Evolutionary conservation across 2,113 vertebrate species (phyloP).

Genomic region (Asarcornis scutulata): DNA sequence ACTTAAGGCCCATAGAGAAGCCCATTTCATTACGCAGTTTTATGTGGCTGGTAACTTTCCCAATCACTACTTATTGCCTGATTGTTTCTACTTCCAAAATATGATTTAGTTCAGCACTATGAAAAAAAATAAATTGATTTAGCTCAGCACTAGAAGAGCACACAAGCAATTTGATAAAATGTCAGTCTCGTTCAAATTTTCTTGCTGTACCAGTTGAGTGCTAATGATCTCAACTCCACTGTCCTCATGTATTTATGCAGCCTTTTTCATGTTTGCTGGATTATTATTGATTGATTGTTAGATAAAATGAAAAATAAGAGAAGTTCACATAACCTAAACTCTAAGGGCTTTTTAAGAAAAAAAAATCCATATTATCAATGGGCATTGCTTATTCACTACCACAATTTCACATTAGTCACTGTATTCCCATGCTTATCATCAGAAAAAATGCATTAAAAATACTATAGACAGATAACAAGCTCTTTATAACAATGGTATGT

Average conservation of each 20-base stretch:
- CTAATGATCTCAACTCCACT: neutral
- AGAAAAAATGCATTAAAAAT: neutral
- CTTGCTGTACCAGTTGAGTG: neutral
- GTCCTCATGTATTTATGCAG: neutral
- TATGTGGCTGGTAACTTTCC: neutral
- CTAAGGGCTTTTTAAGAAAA: neutral
- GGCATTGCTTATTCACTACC: neutral
- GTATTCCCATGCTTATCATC: neutral
- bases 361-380: neutral
- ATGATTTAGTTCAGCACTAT: neutral
- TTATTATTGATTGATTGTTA: neutral
- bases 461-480: neutral
- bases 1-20: neutral
- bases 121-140: constrained; percentile 1
- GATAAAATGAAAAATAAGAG: neutral
- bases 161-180: neutral
- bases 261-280: neutral
- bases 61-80: neutral
- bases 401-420: neutral
- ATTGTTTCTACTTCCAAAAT: neutral
- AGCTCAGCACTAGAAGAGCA: neutral
- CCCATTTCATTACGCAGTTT: neutral
- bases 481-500: neutral
- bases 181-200: neutral
- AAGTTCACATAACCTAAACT: neutral